Evolutionary conservation across 2,888 invertebrate species (phyloP).

Genomic region (Dyspetes luteomarginatus): DNA sequence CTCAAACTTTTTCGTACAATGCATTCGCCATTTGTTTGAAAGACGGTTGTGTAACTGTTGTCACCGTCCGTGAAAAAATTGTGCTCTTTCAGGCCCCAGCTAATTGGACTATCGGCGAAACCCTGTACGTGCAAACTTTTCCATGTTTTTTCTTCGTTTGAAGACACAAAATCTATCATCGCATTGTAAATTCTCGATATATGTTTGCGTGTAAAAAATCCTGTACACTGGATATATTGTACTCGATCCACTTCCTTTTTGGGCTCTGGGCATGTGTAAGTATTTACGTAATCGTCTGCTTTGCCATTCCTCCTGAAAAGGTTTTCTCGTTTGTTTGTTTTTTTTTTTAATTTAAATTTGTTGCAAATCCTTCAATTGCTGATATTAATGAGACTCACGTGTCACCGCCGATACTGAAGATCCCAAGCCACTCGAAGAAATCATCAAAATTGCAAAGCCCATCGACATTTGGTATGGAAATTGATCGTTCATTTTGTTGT

Average conservation of each 20-base stretch:
- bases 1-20: slow-evolving; percentile 80
- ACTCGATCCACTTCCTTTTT: slow-evolving; percentile 79
- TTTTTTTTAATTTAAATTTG: slow-evolving; percentile 5
- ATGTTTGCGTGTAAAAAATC: slow-evolving; percentile 84
- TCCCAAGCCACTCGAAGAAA: slow-evolving; percentile 86
- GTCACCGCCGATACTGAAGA: slow-evolving; percentile 83
- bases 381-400: slow-evolving; percentile 73
- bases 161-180: slow-evolving; percentile 76
- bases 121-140: slow-evolving; percentile 85
- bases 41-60: slow-evolving; percentile 84
- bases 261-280: slow-evolving; percentile 82
- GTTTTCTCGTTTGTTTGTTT: not conserved
- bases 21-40: slow-evolving; percentile 78
- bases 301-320: slow-evolving; percentile 74
- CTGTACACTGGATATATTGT: slow-evolving; percentile 83
- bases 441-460: slow-evolving; percentile 76
- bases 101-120: slow-evolving; percentile 85
- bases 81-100: slow-evolving; percentile 84
- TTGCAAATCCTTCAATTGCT: not conserved
- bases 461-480: slow-evolving; percentile 82
- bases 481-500: slow-evolving; percentile 78
- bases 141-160: slow-evolving; percentile 82
- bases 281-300: slow-evolving; percentile 80
- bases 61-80: slow-evolving; percentile 84
- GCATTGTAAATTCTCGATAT: slow-evolving; percentile 79